Evolutionary conservation across 2,888 invertebrate species (phyloP).

Genomic region (Oscheius sp.): DNA sequence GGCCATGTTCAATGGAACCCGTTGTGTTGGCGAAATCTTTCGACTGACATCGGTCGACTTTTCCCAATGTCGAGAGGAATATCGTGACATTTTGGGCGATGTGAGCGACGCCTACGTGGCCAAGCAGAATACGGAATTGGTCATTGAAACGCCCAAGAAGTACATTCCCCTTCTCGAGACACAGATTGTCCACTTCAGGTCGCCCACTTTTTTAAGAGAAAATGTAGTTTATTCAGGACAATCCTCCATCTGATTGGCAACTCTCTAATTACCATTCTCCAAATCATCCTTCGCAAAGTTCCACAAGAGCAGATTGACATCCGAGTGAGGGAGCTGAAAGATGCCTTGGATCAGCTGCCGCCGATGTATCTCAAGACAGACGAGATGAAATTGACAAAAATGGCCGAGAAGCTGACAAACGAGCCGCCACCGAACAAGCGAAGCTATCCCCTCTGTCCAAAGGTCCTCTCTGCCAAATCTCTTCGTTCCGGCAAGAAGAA

Average conservation of each 20-base stretch:
- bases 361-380: slow-evolving; percentile 32
- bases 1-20: slow-evolving; percentile 45
- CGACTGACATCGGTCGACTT: slow-evolving; percentile 42
- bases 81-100: neutral
- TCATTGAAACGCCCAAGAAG: slow-evolving; percentile 2
- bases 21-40: slow-evolving; percentile 48
- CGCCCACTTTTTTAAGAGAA: neutral
- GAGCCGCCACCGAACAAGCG: slow-evolving; percentile 35
- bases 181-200: slow-evolving; percentile 36
- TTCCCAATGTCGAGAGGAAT: slow-evolving; percentile 21
- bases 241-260: slow-evolving; percentile 12
- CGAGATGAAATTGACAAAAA: slow-evolving; percentile 12
- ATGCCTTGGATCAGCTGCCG: slow-evolving; percentile 20
- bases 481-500: slow-evolving; percentile 14
- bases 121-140: neutral
- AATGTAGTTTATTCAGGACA: slow-evolving; percentile 1
- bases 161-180: slow-evolving; percentile 37
- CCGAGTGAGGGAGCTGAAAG: slow-evolving; percentile 30
- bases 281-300: slow-evolving; percentile 23
- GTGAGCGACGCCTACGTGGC: slow-evolving; percentile 15
- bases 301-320: slow-evolving; percentile 33
- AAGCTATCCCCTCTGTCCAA: slow-evolving; percentile 25
- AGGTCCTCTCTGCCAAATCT: slow-evolving; percentile 19
- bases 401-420: slow-evolving; percentile 6
- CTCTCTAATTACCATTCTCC: slow-evolving; percentile 22